Evolutionary conservation across 2,113 vertebrate genomes (phyloP), one percentile per base, ranked within the genome.

Genomic region (Oryctolagus cuniculus): DNA sequence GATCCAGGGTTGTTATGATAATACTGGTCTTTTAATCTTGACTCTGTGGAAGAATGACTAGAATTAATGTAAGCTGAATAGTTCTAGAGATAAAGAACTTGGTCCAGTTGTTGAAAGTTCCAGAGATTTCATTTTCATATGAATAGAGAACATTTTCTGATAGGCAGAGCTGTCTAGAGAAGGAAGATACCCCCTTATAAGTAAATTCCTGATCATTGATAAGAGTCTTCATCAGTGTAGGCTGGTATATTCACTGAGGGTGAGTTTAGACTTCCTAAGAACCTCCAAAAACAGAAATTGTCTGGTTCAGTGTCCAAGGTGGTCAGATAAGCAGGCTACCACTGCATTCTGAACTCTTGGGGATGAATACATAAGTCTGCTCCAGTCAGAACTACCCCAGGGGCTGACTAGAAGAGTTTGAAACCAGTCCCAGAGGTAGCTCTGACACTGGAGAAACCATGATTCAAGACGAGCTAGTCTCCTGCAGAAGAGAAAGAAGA

Each of bases 81-180:
- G 19, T 58, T 83, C 51, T 53, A 79, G 5, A 31, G 61, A 5
- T 58, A 91, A 89, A 87, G 24, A 92, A 93, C 27, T 53, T 96
- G 51, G 27, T 53, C 19, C 8, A 58, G 79, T 11, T 12, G 58
- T 21, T 63, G 11, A 55, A 89, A 72, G 36, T 80, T 70, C 15
- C 51, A 75, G 38, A 92, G 58, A 67, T 2, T 75, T 16, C 34
- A 10, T 66, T 72, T 92, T 87, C 83, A 89, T 63, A 82, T 79
- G 55, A 94, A 69, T 4, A 61, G 19, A 34, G 12, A 87, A 44
- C 44, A 27, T 87, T 87, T 91, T 75, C 22, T 83, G 58, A 94
- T 89, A 51, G 36, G 75, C 67, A 67, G 34, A 90, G 49, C 51
- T 96, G 7, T 96, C 69, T 55, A 82, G 27, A 83, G 44, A 94